Percentiles rank a stretch among this genome's conserved stretches.
Evolutionary conservation across 2,113 vertebrate genomes (phyloP).

Genomic region (Microcebus ravelobensis): DNA sequence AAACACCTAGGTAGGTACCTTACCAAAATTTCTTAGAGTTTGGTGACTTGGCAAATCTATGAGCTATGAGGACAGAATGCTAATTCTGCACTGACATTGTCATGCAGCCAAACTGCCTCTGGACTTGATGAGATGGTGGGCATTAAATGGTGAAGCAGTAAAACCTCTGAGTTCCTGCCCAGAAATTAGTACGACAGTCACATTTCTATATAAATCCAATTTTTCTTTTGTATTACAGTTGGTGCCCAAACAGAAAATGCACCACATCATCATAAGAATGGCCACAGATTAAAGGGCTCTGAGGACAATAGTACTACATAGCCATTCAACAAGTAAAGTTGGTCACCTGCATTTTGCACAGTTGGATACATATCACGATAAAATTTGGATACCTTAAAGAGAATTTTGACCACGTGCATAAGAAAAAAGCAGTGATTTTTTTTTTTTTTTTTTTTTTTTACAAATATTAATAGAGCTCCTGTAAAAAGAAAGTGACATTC

Average conservation of each 20-base stretch:
- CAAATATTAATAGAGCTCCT: not conserved
- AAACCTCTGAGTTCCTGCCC: not conserved
- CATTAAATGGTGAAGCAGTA: not conserved
- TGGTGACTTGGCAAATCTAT: not conserved
- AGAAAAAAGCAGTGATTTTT: not conserved
- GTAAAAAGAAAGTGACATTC: not conserved
- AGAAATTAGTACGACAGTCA: not conserved
- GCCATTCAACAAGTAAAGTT: not conserved
- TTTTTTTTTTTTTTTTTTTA: not conserved
- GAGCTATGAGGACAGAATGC: not conserved
- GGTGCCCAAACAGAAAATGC: not conserved
- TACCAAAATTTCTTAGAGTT: not conserved
- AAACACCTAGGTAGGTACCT: not conserved
- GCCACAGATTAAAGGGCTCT: not conserved
- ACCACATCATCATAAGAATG: not conserved
- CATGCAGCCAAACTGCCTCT: not conserved
- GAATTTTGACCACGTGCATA: not conserved
- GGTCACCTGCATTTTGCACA: not conserved
- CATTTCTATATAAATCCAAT: not conserved
- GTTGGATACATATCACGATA: not conserved
- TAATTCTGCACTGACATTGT: not conserved
- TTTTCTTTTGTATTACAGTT: not conserved
- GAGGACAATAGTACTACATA: not conserved
- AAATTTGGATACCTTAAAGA: not conserved
- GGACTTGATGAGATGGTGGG: not conserved